phyloP scores from a whole-genome alignment of 2,113 vertebrate species.

The Calidris pygmaea region DNA sequence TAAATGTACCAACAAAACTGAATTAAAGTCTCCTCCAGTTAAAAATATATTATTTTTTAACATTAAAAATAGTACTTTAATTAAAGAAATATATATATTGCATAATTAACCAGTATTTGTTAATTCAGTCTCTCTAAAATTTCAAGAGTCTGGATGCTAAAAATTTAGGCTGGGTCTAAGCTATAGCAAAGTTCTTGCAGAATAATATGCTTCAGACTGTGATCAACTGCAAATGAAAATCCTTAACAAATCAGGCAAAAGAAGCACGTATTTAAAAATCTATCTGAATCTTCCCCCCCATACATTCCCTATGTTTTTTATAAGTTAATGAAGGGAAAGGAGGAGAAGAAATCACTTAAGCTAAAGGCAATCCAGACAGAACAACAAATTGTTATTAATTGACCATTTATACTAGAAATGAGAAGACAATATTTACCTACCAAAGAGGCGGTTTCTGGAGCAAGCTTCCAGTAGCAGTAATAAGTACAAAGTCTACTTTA shows the following conservation, averaged over 20 bases:
- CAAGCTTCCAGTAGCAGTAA: neutral
- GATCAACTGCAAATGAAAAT: conserved; percentile 14
- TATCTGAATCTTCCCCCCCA: neutral
- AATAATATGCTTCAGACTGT: neutral
- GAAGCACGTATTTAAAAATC: neutral
- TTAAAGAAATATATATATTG: neutral
- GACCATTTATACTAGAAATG: neutral
- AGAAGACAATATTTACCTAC: neutral
- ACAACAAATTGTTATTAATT: conserved; percentile 19
- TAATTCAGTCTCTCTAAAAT: neutral
- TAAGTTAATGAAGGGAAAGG: neutral
- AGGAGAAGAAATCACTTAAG: neutral
- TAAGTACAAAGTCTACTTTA: neutral
- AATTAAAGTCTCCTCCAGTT: neutral
- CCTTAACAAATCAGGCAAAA: neutral
- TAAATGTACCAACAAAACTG: neutral
- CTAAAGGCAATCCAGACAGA: conserved; percentile 12
- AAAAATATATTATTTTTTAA: neutral
- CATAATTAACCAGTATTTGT: neutral
- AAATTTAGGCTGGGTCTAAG: neutral
- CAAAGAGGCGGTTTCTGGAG: neutral
- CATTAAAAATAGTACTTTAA: neutral
- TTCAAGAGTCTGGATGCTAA: neutral
- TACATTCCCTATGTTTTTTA: neutral
- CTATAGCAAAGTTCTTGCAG: neutral